A percentile compares a stretch with the other conserved stretches of the same genome.
phyloP scores from a whole-genome alignment of 2,113 vertebrate species.

The Gallinago media region DNA sequence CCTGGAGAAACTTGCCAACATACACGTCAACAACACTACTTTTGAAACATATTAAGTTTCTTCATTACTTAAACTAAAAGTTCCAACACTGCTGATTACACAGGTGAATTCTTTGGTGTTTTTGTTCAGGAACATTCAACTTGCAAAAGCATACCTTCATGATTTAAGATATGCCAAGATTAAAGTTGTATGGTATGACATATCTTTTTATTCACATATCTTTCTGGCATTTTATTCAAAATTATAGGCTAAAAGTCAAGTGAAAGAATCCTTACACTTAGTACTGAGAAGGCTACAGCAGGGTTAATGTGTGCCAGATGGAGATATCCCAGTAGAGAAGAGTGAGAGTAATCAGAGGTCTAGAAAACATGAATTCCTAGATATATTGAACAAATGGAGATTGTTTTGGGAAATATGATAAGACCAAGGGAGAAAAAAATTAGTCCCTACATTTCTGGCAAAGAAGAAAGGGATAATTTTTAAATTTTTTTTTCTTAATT shows the following conservation, averaged over 20 bases:
- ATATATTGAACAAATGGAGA: not conserved
- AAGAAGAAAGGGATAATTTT: not conserved
- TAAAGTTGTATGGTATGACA: not conserved
- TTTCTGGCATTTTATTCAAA: not conserved
- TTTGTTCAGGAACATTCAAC: not conserved
- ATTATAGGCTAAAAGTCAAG: not conserved
- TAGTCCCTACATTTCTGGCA: not conserved
- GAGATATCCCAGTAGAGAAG: not conserved
- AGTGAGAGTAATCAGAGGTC: not conserved
- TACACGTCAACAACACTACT: rapidly evolving
- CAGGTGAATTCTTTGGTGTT: not conserved
- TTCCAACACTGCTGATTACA: not conserved
- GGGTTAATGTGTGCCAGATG: not conserved
- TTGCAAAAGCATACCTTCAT: not conserved
- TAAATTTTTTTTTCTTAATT: rapidly evolving
- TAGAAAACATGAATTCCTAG: not conserved
- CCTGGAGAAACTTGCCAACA: not conserved
- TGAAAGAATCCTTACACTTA: not conserved
- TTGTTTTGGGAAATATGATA: not conserved
- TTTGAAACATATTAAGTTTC: not conserved
- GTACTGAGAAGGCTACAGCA: not conserved
- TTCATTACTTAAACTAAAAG: not conserved
- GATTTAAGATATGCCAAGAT: not conserved
- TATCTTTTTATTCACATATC: not conserved
- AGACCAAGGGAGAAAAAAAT: not conserved